Evolutionary conservation across 2,113 vertebrate species (phyloP).

Genomic region (Megalops atlanticus): DNA sequence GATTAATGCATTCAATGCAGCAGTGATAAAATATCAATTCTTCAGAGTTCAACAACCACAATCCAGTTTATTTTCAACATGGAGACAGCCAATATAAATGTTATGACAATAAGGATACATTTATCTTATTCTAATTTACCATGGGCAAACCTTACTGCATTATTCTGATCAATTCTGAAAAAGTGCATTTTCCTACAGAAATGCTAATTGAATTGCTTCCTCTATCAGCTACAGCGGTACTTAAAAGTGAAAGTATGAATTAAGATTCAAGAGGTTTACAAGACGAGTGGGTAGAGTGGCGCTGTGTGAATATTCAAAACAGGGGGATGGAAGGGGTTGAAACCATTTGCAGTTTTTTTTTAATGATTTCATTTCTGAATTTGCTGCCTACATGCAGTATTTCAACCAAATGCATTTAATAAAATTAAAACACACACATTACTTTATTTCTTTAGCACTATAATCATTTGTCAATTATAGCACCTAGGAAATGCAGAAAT

Average conservation of each 20-base stretch:
- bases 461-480: too few species aligned
- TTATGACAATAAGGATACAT: constrained; percentile 5
- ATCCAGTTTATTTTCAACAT: not conserved
- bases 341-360: not conserved
- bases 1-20: not conserved
- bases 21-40: not conserved
- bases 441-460: not conserved
- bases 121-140: constrained; percentile 5
- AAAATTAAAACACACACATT: not conserved
- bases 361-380: constrained; percentile 1
- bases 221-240: not conserved
- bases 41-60: not conserved
- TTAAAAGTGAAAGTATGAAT: constrained; percentile 20
- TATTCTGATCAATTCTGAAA: constrained; percentile 6
- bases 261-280: constrained; percentile 10
- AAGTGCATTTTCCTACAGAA: constrained; percentile 7
- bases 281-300: not conserved
- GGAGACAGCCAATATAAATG: not conserved
- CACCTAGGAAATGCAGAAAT: too few species aligned
- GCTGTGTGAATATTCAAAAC: constrained; percentile 3
- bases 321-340: not conserved
- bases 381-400: too few species aligned
- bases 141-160: not conserved
- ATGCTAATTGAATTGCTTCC: not conserved
- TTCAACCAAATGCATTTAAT: not conserved